These are phyloP conservation scores for Vulpes ferrilata DNA, from an alignment of 2,113 vertebrate genomes.

Conservation along the genomic window DNA sequence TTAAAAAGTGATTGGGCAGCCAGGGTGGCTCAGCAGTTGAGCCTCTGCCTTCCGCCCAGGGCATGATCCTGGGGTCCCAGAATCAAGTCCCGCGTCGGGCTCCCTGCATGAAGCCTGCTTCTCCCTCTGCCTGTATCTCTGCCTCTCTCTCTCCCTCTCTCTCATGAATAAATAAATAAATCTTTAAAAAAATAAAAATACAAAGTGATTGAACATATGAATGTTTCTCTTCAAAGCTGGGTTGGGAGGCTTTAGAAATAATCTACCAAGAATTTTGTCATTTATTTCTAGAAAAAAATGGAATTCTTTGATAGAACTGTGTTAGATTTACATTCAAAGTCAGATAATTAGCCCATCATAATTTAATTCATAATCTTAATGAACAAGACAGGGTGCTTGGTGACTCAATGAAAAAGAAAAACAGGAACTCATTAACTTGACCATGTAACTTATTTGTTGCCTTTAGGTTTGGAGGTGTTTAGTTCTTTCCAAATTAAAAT, in stretches of 20 bases:
- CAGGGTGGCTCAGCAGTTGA: too few relatives aligned
- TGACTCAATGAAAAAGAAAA: not conserved
- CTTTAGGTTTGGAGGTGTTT: not conserved
- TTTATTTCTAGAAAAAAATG: not conserved
- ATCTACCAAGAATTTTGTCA: not conserved
- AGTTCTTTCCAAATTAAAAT: conserved; percentile 40
- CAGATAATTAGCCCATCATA: not conserved
- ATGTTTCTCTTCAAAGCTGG: not conserved
- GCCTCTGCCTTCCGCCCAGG: too few relatives aligned
- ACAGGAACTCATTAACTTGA: not conserved
- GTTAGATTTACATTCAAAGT: not conserved
- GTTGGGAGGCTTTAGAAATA: not conserved
- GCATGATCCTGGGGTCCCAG: too few relatives aligned
- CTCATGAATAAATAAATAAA: too few relatives aligned
- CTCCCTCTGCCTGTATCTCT: too few relatives aligned
- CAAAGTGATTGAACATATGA: not conserved
- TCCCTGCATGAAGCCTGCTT: too few relatives aligned
- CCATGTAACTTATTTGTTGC: not conserved
- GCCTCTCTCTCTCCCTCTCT: too few relatives aligned
- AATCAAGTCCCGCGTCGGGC: too few relatives aligned
- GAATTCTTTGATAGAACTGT: not conserved
- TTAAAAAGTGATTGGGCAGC: not conserved
- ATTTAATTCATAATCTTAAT: not conserved
- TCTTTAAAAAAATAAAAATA: not conserved
- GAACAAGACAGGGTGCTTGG: not conserved